These are phyloP conservation scores for Drosophila suzukii DNA, from an alignment of 1,140 invertebrate species.

Conservation along the genomic window DNA sequence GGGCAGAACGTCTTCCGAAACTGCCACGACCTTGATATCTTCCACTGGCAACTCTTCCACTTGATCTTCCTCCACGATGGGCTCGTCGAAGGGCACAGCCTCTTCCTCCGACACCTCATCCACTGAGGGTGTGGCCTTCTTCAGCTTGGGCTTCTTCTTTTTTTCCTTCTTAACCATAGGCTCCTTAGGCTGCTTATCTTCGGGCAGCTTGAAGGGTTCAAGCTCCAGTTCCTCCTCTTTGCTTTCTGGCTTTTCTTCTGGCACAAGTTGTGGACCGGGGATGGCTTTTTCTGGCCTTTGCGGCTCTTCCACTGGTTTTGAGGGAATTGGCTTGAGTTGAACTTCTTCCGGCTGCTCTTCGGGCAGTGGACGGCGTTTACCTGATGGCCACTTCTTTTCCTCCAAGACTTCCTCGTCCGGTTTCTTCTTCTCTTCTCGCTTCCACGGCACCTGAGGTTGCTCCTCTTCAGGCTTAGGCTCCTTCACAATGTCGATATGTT, in stretches of 20 bases:
- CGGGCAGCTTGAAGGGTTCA: conserved; percentile 68
- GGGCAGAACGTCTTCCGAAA: conserved; percentile 72
- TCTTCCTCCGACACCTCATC: conserved; percentile 79
- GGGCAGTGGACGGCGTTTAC: conserved; percentile 82
- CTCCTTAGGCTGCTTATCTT: conserved; percentile 60
- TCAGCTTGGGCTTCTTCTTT: conserved; percentile 80
- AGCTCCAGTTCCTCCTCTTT: conserved; percentile 66
- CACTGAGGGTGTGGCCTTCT: conserved; percentile 75
- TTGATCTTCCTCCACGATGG: conserved; percentile 84
- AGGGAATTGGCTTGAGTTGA: conserved; percentile 85
- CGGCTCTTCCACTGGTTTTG: conserved; percentile 70
- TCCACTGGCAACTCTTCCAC: conserved; percentile 76
- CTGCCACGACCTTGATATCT: conserved; percentile 71
- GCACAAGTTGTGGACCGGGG: conserved; percentile 70
- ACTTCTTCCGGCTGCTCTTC: conserved; percentile 85
- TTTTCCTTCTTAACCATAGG: conserved; percentile 74
- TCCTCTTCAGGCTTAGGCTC: conserved; percentile 77
- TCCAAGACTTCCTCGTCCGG: conserved; percentile 83
- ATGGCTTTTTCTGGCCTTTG: conserved; percentile 69
- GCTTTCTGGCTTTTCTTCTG: conserved; percentile 63
- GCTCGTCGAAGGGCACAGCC: conserved; percentile 73
- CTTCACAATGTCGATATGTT: conserved; percentile 82
- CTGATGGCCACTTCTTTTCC: conserved; percentile 84
- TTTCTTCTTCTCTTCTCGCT: conserved; percentile 79
- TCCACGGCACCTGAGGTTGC: conserved; percentile 76